Base-by-base conservation (phyloP, 2,113 vertebrate species). In the Paracanthobrama guichenoti region DNA sequence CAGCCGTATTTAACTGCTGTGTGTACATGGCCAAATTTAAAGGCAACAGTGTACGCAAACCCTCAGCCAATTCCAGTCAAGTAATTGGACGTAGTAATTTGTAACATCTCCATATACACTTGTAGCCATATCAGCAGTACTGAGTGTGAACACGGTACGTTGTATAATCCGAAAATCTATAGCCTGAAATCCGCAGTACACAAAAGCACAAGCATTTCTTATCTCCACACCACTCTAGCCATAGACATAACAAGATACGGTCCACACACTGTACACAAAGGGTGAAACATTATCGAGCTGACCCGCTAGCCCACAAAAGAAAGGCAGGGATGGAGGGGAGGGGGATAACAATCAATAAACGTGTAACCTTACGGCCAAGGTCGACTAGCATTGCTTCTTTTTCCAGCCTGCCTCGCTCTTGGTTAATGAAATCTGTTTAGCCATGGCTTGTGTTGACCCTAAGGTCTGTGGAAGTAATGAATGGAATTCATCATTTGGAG, bases 311-410 rank as follows among this genome's bases (percentile, higher is more conserved):
- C 77, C 75, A 60, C 62, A 71, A 76, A 77, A 75, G 55, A 66
- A 86, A 57, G 74, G 71, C 84, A 81, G 28, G 31, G 69, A 88
- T 20, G 44, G 66, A 76, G 53, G 22, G 3, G 72, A 35, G 24
- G 75, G 66, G 75, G 44, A 50, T 78, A 50, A 67, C 79, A 86
- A 86, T 90, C 89, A 90, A 90, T 90, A 90, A 87, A 88, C 74
- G 84, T 80, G 84, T 86, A 85, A 87, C 89, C 87, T 87, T 87
- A 86, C 86, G 85, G 87, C 81, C 87, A 85, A 87, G 80, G 87
- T 88, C 84, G 62, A 84, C 81, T 75, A 82, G 83, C 84, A 59
- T 74, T 81, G 81, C 75, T 44, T 66, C 39, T 73, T 77, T 74
- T 59, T 55, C 62, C 73, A 86, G 42, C 71, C 31, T 62, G 60